Evolutionary conservation across 2,797 vertebrate genomes (phyloP), one percentile per base, ranked within the genome.

Genomic region (Ataeniobius toweri): DNA sequence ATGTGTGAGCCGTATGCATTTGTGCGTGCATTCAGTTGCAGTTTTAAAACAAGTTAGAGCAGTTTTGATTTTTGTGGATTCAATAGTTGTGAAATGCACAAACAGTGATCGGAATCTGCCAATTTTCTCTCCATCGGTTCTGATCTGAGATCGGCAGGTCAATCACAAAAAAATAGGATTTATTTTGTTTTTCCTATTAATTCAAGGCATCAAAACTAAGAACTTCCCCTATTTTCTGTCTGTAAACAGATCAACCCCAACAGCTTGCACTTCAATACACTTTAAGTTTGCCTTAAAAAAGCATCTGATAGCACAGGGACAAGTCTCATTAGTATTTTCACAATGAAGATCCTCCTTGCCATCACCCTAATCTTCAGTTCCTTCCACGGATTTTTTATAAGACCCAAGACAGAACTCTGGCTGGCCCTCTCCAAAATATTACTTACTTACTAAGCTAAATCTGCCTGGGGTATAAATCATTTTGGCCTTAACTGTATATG

Each of bases 81-180:
- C 4, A 53, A 58, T 71, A 87, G 80, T 77, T 53, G 48, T 77
- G 78, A 69, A n/a, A 61, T 87, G 67, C 41, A 53, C 73, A 13
- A 4, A 36, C 36, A 36, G 36, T 36, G 36, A 36, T 36, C 3
- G 36, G 36, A 46, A 69, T 46, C 14, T 69, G 5, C 41, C 10
- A 26, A 16, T 46, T 69, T 46, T n/a, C 13, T 41, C 24, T 69
- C 24, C 24, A 16, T 69, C 6, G 6, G 41, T 13, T 69, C 1
- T n/a, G 41, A 46, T 46, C 44, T 58, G 56, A 10, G 8, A 4
- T 55, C 10, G 5, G 22, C 9, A 13, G 39, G 14, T 68, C 12
- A n/a, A 46, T 16, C 12, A 6, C 44, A 10, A 6, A 69, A 46
- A 69, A 69, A 39, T 26, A 26, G 46, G 5, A 26, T 3, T 69